Percentiles rank a stretch among this genome's conserved stretches.
Conservation (phyloP, 2,888 invertebrate species). For the Drosophila subsilvestris region DNA sequence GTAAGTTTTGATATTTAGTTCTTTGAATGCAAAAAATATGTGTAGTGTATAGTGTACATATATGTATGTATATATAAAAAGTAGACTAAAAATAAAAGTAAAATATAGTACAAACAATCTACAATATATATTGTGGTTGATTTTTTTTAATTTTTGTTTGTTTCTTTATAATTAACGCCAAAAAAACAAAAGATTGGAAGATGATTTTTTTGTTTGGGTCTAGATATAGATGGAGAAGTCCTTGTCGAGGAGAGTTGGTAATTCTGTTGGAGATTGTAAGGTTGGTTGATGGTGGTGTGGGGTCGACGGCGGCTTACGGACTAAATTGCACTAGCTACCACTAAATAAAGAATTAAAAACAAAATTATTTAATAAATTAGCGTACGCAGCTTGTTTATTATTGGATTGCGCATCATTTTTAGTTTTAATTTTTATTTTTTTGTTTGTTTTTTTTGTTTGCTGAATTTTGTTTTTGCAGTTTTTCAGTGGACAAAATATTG, state of each 20-base stretch:
- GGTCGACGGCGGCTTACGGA: slow-evolving; percentile 60
- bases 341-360: slow-evolving; percentile 82
- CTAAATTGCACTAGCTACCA: slow-evolving; percentile 84
- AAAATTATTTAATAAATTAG: slow-evolving; percentile 78
- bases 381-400: slow-evolving; percentile 55
- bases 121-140: slow-evolving; percentile 37
- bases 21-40: slow-evolving; percentile 43
- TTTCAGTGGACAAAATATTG: slow-evolving; percentile 12
- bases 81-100: slow-evolving; percentile 65
- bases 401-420: slow-evolving; percentile 43
- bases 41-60: not conserved
- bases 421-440: slow-evolving; percentile 30
- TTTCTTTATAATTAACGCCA: slow-evolving; percentile 56
- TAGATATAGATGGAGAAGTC: slow-evolving; percentile 7
- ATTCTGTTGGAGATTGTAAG: slow-evolving; percentile 7
- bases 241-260: slow-evolving; percentile 3
- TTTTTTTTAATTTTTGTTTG: slow-evolving; percentile 21
- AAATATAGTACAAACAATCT: slow-evolving; percentile 58
- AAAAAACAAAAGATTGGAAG: slow-evolving; percentile 40
- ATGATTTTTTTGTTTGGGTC: not conserved
- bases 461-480: slow-evolving; percentile 25
- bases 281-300: slow-evolving; percentile 13
- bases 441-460: slow-evolving; percentile 16
- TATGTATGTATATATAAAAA: slow-evolving; percentile 49
- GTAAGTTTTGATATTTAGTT: slow-evolving; percentile 13